Evolutionary conservation across 2,888 invertebrate genomes (phyloP), one percentile per base, ranked within the genome.

Genomic region (Apocheima hispidaria): DNA sequence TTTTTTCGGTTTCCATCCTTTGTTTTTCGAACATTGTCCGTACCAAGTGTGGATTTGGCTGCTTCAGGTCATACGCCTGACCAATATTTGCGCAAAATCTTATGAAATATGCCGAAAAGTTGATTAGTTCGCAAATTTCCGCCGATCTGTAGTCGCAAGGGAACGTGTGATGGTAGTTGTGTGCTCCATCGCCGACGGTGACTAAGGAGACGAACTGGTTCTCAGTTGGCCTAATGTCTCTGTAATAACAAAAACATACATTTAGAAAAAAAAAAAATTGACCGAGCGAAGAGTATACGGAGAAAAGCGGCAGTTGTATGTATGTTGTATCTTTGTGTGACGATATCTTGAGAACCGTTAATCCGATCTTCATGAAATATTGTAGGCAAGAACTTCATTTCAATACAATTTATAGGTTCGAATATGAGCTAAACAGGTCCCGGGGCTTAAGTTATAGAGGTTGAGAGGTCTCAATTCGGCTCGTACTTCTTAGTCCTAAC

Each of bases 161-260:
- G 43, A 77, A 84, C 0, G 72, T 74, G 26, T 84, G 84, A 50
- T 84, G 84, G 50, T 76, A 84, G 23, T 84, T 85, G 40, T 85
- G 84, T 38, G 74, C 83, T 0, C 84, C 84, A 57, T 84, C 83
- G 0, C 84, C 84, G 2, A 72, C 56, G 0, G 75, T 66, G 0
- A 74, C 1, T 0, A 77, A 12, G 0, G 77, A 68, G 0, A 82
- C 69, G 0, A 70, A 7, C 0, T 71, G n/a, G 21, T 73, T 81
- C 33, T 84, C 77, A 0, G 62, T 55, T 0, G 85, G 76, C 12
- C 43, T 50, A 0, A 84, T 78, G n/a, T 57, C 50, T 38, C 61
- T 65, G 55, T 1, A 65, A 64, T 1, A 10, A 26, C 6, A 49
- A 0, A 23, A 38, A 7, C 1, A 18, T 1, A 36, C 5, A 16